Evolutionary conservation across 2,797 vertebrate species (phyloP).

Genomic region (Semotilus atromaculatus): DNA sequence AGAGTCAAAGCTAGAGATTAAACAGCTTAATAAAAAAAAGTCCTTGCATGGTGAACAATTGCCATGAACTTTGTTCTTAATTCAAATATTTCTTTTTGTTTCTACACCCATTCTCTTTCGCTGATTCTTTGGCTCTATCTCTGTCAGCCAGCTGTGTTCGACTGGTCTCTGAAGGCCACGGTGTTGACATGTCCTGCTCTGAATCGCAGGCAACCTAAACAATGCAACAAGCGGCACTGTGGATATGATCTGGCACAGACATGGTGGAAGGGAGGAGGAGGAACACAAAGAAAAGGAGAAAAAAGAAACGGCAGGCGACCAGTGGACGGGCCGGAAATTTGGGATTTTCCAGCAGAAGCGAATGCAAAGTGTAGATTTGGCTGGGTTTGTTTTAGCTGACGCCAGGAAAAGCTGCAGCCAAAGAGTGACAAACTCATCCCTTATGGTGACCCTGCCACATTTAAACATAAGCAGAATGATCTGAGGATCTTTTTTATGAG

Average conservation of each 20-base stretch:
- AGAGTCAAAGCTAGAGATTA: slow-evolving; percentile 1
- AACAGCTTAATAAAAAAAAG: slow-evolving; percentile 8
- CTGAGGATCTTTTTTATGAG: neutral
- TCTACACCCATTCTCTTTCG: slow-evolving; percentile 36
- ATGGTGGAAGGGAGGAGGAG: slow-evolving; percentile 55
- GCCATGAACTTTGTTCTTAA: slow-evolving; percentile 25
- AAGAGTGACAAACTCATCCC: slow-evolving; percentile 47
- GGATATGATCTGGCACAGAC: slow-evolving; percentile 61
- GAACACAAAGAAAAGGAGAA: slow-evolving; percentile 49
- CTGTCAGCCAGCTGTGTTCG: slow-evolving; percentile 54
- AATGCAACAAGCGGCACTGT: slow-evolving; percentile 60
- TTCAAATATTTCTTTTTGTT: slow-evolving; percentile 45
- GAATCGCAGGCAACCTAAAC: slow-evolving; percentile 63
- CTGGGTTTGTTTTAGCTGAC: slow-evolving; percentile 61
- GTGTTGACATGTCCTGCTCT: slow-evolving; percentile 59
- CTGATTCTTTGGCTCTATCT: slow-evolving; percentile 47
- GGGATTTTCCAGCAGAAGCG: slow-evolving; percentile 72
- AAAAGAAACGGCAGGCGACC: slow-evolving; percentile 52
- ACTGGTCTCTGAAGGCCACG: slow-evolving; percentile 39
- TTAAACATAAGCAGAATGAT: slow-evolving; percentile 23
- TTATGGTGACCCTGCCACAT: slow-evolving; percentile 45
- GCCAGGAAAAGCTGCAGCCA: slow-evolving; percentile 59
- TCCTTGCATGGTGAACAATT: slow-evolving; percentile 27
- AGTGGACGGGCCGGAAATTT: slow-evolving; percentile 66
- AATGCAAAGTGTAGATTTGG: slow-evolving; percentile 60